Evolutionary conservation across 1,140 invertebrate genomes (phyloP), one percentile per base, ranked within the genome.

Genomic region (Parapsyche elsis): DNA sequence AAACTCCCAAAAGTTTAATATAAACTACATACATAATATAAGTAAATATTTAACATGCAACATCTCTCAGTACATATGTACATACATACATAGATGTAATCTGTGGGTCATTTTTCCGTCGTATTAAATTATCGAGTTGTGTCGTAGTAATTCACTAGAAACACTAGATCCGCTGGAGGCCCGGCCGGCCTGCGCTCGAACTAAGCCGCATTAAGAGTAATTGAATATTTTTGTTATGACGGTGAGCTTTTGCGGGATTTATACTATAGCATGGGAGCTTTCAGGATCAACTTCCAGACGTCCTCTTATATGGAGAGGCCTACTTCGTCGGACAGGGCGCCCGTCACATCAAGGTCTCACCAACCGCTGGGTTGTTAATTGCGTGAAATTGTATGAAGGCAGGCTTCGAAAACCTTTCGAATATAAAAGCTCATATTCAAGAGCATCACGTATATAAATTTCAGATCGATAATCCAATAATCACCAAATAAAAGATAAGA

Each of bases 141-240:
- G 49, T 53, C 49, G 10, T 53, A 2, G 49, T 67, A 67, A 26
- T 67, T 67, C 64, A 67, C 21, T 21, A 67, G 64, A 26, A 67
- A 67, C 24, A 67, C 64, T 67, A 67, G 64, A 67, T 14, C n/a
- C 9, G 64, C 21, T 24, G 19, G 24, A 24, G 24, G 24, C 10
- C 10, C 12, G 49, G 49, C 49, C 10, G 16, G 49, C 12, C 16
- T 10, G 49, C 4, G 64, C 64, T 67, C 49, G 49, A 53, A 53
- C 64, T 67, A 24, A 67, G 64, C 64, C 23, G n/a, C 64, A 67
- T 67, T 67, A 67, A 67, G 23, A 67, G 21, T 67, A 67, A 67
- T 67, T 67, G 64, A 23, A 67, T 67, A 67, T 67, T 23, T 67
- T 67, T 67, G 21, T 67, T 67, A 67, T 67, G 64, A 26, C 64